Evolutionary conservation across 2,888 invertebrate species (phyloP), one percentile per base, ranked within the genome.

Genomic region (Scaptomyza polygonia): DNA sequence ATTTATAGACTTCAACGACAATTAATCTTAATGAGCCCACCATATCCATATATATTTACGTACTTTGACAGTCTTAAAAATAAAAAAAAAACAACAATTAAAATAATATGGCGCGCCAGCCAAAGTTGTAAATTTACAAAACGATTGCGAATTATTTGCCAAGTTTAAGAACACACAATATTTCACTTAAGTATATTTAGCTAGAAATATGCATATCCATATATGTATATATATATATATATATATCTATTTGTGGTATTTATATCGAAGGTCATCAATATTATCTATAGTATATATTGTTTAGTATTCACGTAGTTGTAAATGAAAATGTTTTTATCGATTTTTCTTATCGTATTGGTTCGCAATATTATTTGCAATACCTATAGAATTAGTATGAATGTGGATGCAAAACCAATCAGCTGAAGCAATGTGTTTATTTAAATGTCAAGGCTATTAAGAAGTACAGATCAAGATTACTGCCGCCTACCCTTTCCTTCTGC

Each of bases 401-500:
- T 18, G 36, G 6, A 36, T 47, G 42, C 39, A 48, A 58, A 57
- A 58, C 25, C 39, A 61, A 48, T 54, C 49, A 54, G 12, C 12
- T 16, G 34, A 71, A 61, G 75, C 75, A 72, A 69, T 83, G 45
- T 48, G 44, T 39, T 32, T 45, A 57, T 73, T 66, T 44, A 77
- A 83, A 86, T 81, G 86, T 62, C 81, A 81, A 86, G 77, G 77
- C 54, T 61, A 55, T 21, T 44, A 12, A 25, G 25, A 9, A 5
- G 18, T 5, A 36, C 11, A 34, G 36, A 8, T 14, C 36, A 36
- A 36, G 8, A 14, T 14, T 14, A 36, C 27, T 5, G n/a, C 45
- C 11, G 14, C 14, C 42, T 62, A 39, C 58, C 53, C 59, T 53
- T 36, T 8, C 25, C 8, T 18, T 36, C 9, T 7, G 9, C 8